Percentiles rank a stretch among this genome's conserved stretches.
Evolutionary conservation across 92 coral and sea anemone genomes (phyloP).

Genomic region (Montipora capitata): DNA sequence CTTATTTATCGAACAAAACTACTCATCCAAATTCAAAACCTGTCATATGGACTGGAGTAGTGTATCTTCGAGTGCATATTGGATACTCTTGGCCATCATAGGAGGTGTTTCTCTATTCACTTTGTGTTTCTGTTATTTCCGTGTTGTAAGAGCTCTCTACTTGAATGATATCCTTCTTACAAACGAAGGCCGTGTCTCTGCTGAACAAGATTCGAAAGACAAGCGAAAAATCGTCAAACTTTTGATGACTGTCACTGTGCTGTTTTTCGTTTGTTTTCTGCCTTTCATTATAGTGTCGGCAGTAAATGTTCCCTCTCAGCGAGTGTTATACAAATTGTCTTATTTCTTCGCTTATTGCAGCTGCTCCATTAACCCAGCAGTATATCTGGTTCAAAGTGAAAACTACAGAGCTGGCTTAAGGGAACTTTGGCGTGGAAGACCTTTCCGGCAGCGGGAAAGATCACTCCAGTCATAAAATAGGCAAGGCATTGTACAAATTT

Average conservation of each 20-base stretch:
- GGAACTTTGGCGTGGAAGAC: constrained; percentile 38
- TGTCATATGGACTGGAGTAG: constrained; percentile 63
- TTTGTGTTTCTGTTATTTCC: constrained; percentile 77
- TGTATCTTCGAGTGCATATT: constrained; percentile 57
- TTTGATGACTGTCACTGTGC: constrained; percentile 71
- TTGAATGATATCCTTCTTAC: constrained; percentile 76
- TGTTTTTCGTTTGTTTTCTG: constrained; percentile 76
- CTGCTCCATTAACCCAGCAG: constrained; percentile 79
- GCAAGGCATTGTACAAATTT: not conserved
- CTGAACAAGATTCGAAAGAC: constrained; percentile 54
- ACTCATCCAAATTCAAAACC: constrained; percentile 7
- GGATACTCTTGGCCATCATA: constrained; percentile 74
- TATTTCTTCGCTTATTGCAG: constrained; percentile 76
- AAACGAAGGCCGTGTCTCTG: not conserved
- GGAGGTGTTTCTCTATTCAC: constrained; percentile 40
- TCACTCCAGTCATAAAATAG: constrained; percentile 15
- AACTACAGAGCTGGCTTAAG: constrained; percentile 80
- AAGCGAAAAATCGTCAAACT: constrained; percentile 82
- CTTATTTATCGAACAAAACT: constrained; percentile 69
- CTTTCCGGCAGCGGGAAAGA: constrained; percentile 18
- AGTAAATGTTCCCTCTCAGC: constrained; percentile 26
- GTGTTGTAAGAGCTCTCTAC: constrained; percentile 75
- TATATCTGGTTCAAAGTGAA: constrained; percentile 80
- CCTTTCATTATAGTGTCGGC: constrained; percentile 77
- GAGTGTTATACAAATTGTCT: constrained; percentile 54